A percentile compares a stretch with the other conserved stretches of the same genome.
Evolutionary conservation across 2,888 invertebrate genomes (phyloP).

Genomic region (Miltochrista miniata): DNA sequence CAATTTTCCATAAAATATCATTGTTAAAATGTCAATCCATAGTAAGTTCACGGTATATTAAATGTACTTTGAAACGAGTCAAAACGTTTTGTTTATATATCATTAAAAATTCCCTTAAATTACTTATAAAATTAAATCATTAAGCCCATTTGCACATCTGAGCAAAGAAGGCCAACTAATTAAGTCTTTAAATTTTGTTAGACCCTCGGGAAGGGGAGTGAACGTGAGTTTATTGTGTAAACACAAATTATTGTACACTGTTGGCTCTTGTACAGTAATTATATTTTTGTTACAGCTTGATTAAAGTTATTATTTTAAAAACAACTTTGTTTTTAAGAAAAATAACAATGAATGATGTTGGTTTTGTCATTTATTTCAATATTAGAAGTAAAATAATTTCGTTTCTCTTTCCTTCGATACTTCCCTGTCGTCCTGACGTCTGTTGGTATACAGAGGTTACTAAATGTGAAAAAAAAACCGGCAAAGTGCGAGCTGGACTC

Average conservation of each 20-base stretch:
- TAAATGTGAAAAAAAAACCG: no score
- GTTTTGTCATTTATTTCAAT: no score
- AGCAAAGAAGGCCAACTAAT: conserved; percentile 13
- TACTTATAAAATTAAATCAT: conserved; percentile 7
- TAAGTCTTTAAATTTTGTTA: conserved; percentile 16
- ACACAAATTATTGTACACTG: conserved; percentile 14
- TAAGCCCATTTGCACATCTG: conserved; percentile 10
- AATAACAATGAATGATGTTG: no score
- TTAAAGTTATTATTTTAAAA: neutral
- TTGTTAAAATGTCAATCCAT: neutral
- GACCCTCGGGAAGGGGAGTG: conserved; percentile 8
- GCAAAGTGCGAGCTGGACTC: no score
- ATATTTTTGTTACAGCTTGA: neutral
- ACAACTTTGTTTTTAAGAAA: no score
- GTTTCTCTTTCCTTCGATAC: no score
- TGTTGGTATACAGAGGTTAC: no score
- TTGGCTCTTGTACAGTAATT: conserved; percentile 6
- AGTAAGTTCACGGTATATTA: neutral
- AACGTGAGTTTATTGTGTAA: conserved; percentile 14
- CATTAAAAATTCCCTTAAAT: conserved; percentile 4
- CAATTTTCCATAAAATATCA: neutral
- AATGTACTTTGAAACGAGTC: neutral
- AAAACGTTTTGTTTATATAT: neutral
- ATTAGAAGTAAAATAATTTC: no score
- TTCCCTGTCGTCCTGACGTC: no score